A percentile compares a stretch with the other conserved stretches of the same genome.
Conservation (phyloP, 2,113 vertebrate genomes). For the Gymnogyps californianus region DNA sequence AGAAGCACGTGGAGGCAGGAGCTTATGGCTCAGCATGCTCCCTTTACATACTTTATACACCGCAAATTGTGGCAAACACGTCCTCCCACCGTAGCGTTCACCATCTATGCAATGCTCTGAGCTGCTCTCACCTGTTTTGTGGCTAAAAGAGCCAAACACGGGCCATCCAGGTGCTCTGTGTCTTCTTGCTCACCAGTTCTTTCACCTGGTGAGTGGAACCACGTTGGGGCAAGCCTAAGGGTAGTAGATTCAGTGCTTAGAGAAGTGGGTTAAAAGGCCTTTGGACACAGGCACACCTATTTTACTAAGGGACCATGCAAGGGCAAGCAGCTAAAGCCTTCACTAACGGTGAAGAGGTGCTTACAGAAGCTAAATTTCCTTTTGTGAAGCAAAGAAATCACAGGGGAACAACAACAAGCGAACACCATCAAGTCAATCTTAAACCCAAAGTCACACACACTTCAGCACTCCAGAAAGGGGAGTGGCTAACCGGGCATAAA, state of each 20-base stretch:
- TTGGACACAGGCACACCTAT: neutral
- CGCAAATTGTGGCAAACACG: rapidly evolving
- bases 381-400: neutral
- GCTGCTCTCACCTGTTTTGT: neutral
- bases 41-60: neutral
- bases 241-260: neutral
- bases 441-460: neutral
- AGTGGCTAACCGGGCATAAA: neutral
- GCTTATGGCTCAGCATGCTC: neutral
- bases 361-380: neutral
- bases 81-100: neutral
- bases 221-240: neutral
- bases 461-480: neutral
- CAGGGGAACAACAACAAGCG: neutral
- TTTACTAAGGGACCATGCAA: neutral
- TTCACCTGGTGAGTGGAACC: neutral
- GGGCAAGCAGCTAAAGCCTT: neutral
- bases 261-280: neutral
- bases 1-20: neutral
- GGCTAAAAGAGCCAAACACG: neutral
- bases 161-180: neutral
- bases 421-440: neutral
- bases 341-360: neutral
- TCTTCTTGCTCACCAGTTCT: neutral
- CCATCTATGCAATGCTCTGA: neutral